phyloP scores from a whole-genome alignment of 2,888 invertebrate species.

The Agrotis puta region DNA sequence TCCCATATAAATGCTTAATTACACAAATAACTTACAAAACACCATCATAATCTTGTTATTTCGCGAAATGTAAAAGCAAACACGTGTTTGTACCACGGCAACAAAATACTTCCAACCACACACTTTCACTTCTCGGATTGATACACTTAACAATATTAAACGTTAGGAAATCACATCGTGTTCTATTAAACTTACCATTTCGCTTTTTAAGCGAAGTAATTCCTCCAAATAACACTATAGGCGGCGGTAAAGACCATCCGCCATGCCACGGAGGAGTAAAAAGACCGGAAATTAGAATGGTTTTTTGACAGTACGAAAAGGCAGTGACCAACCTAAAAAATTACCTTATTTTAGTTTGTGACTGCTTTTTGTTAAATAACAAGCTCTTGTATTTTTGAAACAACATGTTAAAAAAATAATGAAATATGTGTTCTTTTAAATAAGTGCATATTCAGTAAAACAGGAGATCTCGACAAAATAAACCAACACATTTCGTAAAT shows the following conservation, averaged over 20 bases:
- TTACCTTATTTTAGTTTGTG: background rate
- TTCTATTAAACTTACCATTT: constrained; percentile 86
- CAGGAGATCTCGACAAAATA: background rate
- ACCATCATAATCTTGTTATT: constrained; percentile 36
- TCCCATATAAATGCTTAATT: constrained; percentile 16
- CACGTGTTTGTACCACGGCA: constrained; percentile 70
- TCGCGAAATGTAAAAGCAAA: constrained; percentile 58
- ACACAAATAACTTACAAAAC: constrained; percentile 55
- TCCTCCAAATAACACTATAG: constrained; percentile 87
- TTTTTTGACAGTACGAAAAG: constrained; percentile 79
- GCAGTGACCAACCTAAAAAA: constrained; percentile 79
- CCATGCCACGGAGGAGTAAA: constrained; percentile 91
- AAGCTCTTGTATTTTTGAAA: background rate
- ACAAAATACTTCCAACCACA: constrained; percentile 49
- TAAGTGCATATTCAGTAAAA: background rate
- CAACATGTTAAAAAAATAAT: background rate
- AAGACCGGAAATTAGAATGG: constrained; percentile 86
- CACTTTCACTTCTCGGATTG: constrained; percentile 74
- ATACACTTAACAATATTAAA: constrained; percentile 63
- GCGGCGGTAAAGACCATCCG: constrained; percentile 89
- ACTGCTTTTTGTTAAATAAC: background rate
- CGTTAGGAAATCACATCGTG: constrained; percentile 64
- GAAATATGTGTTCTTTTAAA: background rate
- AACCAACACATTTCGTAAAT: background rate
- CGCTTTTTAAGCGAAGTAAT: constrained; percentile 87